Base-by-base conservation (phyloP, 2,113 vertebrate genomes). In the Ceyx melanurus region DNA sequence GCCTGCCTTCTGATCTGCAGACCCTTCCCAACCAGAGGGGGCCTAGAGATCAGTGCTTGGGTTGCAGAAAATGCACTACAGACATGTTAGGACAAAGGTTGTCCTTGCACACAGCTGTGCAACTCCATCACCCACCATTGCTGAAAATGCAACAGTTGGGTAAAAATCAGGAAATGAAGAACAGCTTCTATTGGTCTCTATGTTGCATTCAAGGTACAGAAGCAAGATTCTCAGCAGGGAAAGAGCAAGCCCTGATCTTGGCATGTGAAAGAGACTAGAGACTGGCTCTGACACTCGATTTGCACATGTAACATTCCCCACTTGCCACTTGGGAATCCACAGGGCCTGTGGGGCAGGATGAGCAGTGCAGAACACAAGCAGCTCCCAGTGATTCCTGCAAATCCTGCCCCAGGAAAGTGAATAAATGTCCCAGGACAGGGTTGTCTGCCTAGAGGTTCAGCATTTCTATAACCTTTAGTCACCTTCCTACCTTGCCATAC, bases 271-370 rank as follows among this genome's bases (percentile, higher is more conserved):
- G 25, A 51, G 7, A 11, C 37, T 37, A 37, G 37, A 37, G 37
- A 37, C 37, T 0, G 7, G 15, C 45, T 15, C 3, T 2, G 2
- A 18, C 35, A 46, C n/a, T 73, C 20, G 11, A 20, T 11, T 57
- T 1, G 1, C 0, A 1, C 18, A n/a, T 3, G 23, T 3, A 12
- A 16, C 15, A 6, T 25, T 19, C 28, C 22, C 28, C 3, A 16
- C 0, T 2, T 2, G 21, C 13, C 22, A 18, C 43, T 87, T 3
- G 19, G 11, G 15, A 82, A 74, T 48, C 6, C 0, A 3, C 50
- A 17, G 35, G 3, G 13, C 29, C 53, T 20, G 11, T 4, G 17
- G n/a, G 23, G 20, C 28, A 68, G 58, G 15, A 65, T 1, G 0
- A 66, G 33, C 42, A 54, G 53, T 5, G 17, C 26, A 23, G 50